Base-by-base conservation (phyloP, 2,888 invertebrate genomes). In the Polylopha cassiicola region DNA sequence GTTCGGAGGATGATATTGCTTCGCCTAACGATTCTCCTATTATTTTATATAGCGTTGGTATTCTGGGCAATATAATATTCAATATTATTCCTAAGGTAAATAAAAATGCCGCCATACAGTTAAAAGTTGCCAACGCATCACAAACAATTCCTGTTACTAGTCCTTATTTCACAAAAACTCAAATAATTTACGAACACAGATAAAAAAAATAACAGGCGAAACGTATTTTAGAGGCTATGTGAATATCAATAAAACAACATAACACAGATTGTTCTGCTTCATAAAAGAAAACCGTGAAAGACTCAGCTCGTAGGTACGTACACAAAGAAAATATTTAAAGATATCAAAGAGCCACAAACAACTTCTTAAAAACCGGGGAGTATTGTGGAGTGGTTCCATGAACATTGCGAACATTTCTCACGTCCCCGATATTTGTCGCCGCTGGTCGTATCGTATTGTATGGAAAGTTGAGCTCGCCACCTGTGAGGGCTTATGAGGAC, bases 401-500 rank as follows among this genome's bases (percentile, higher is more conserved):
- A 51, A 52, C 56, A 58, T 54, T 51, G 61, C 55, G 44, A 36
- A 43, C 46, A 43, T 53, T 61, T 68, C 61, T 58, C 66, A 66
- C 62, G 61, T 56, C 47, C 52, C 50, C 47, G 44, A 61, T 67
- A 65, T 65, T 65, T 62, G 57, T 60, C 58, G 55, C 55, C 50
- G 31, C 28, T 30, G 39, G 41, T 39, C 51, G 55, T 51, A 52
- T 52, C 43, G 48, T 51, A 63, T 65, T 66, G 65, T 71, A 59
- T 65, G 59, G 59, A 65, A 71, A 66, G 61, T 57, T 63, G 48
- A 37, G 43, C 38, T 37, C 43, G 60, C 67, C 62, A 77, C 71
- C 79, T 77, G 76, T 52, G 55, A 59, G 58, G 53, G 75, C 72
- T 80, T 77, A 80, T 64, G 62, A 58, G 57, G 54, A 43, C 48